Evolutionary conservation across 2,113 vertebrate species (phyloP), one percentile per base, ranked within the genome.

Genomic region (Colaptes auratus): DNA sequence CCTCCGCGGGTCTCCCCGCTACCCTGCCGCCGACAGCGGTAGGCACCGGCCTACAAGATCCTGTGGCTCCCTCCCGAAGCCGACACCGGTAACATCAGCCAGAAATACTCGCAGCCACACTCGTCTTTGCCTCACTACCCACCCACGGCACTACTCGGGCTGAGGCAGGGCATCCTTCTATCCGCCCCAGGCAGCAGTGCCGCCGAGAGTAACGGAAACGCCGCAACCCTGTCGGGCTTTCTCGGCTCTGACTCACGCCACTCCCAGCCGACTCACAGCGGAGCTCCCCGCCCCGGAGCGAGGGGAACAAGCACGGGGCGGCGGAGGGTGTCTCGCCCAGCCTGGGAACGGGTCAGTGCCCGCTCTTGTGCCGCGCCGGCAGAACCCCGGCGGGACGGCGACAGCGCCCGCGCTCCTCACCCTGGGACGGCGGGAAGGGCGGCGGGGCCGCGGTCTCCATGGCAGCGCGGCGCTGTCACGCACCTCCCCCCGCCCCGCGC

Each of bases 41-140:
- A n/a, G n/a, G n/a, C n/a, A n/a, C n/a, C n/a, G n/a, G 7, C 48
- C 44, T 3, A 15, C 24, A 12, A 46, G 28, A 9, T 44, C 21
- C 35, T 36, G 53, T 6, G 9, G n/a, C 36, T 53, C 35, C 7
- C 2, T 35, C 36, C 27, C 33, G 55, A 3, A 10, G 42, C 70
- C 56, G 61, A 39, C 15, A 19, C 25, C 24, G 50, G 8, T 7
- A 12, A 7, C 6, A 2, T 42, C 0, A 3, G 3, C 42, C 64
- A 55, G 21, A 7, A 60, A 17, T 2, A 8, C n/a, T 3, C 11
- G 15, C 2, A 5, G 33, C 19, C 12, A 44, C 5, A 3, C 28
- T 2, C 3, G 1, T 16, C 7, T 8, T 48, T 25, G 3, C 48
- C 69, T n/a, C 36, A 5, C 1, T 2, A 8, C 16, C 28, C 58